Evolutionary conservation across 1,140 invertebrate genomes (phyloP), one percentile per base, ranked within the genome.

Genomic region (Conus betulinus): DNA sequence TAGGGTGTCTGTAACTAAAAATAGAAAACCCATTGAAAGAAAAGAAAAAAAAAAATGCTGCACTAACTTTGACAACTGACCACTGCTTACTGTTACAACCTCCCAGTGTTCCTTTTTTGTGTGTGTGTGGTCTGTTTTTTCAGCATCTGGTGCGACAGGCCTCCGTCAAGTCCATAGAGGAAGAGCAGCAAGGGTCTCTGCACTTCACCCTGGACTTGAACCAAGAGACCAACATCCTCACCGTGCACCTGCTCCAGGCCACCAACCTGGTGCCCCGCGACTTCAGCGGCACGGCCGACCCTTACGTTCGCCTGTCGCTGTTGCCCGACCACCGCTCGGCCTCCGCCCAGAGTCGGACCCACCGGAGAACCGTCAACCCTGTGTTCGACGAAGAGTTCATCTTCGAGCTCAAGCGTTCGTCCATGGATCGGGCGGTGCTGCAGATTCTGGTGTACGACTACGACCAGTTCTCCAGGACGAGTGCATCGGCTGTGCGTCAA

Each of bases 291-390:
- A 93, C 93, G 5, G 91, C 92, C n/a, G 93, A 95, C 87, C 95
- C 95, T 1, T 95, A 95, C 88, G 93, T 93, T 83, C 92, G 91
- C 81, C 90, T 95, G 0, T 93, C 91, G 23, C 88, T 95, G 10
- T 88, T 94, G n/a, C 94, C 94, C 5, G 91, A 92, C 63, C 91
- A 90, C 13, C 88, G 91, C 57, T 90, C 89, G 25, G 90, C 92
- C 60, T 87, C 88, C 20, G 87, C 94, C 7, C 93, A 95, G 87
- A 94, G 92, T 60, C 94, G 93, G 88, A 90, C 97, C 87, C 96
- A 97, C 91, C 96, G 96, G 90, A 96, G 96, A 91, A 97, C 97
- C 11, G 92, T 97, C 52, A 96, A 96, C 94, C 97, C 97, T 87
- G 96, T 93, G 78, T 95, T 95, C 85, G 94, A 95, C 55, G 95